phyloP scores from a whole-genome alignment of 2,888 invertebrate genomes.

The Tortrix viridana region DNA sequence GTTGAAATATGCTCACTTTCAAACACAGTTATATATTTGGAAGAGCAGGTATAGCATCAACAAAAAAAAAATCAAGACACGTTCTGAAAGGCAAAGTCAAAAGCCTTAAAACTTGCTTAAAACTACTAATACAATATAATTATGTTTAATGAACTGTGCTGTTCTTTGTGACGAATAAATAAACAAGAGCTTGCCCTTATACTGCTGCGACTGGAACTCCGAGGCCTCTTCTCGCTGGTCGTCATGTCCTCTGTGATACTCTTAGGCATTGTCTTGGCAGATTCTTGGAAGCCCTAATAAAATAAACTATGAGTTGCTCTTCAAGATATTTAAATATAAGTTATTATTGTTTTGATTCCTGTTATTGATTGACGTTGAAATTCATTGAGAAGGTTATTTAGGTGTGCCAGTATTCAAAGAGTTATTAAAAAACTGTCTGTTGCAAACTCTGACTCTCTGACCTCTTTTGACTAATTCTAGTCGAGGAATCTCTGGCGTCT shows the following conservation, averaged over 20 bases:
- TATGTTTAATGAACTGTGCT: not conserved
- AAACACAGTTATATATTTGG: too few relatives aligned
- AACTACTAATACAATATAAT: too few relatives aligned
- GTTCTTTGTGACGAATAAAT: not conserved
- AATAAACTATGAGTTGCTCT: not conserved
- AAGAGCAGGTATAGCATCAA: too few relatives aligned
- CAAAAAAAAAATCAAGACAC: too few relatives aligned
- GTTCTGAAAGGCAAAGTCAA: too few relatives aligned
- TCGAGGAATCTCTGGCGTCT: too few relatives aligned
- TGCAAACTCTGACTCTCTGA: too few relatives aligned
- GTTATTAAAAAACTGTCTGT: too few relatives aligned
- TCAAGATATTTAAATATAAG: not conserved
- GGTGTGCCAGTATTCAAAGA: not conserved
- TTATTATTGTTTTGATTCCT: conserved; percentile 1
- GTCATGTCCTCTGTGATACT: conserved; percentile 41
- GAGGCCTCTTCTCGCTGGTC: not conserved
- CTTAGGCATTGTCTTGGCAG: conserved; percentile 50
- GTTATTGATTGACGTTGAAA: not conserved
- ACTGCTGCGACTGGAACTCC: conserved; percentile 1
- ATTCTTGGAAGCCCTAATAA: not conserved
- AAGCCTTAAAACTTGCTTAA: too few relatives aligned
- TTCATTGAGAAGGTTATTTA: not conserved
- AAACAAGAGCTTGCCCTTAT: not conserved
- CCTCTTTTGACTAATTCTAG: too few relatives aligned
- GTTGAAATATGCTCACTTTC: too few relatives aligned